phyloP scores from a whole-genome alignment of 2,797 vertebrate genomes.

The Galago senegalensis region DNA sequence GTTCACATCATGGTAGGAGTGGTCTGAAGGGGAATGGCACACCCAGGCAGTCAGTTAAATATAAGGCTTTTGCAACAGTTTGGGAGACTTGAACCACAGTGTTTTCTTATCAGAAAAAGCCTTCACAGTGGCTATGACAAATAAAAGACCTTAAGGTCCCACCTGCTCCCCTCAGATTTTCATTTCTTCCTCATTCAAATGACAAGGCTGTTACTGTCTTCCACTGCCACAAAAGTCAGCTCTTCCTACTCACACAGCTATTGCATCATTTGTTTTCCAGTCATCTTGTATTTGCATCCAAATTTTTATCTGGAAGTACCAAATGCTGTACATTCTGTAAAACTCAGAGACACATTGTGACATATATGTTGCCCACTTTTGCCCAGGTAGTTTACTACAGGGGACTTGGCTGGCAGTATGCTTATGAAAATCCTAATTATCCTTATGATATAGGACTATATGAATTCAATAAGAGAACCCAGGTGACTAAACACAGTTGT shows the following conservation, averaged over 20 bases:
- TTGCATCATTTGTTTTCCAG: neutral
- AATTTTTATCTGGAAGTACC: neutral
- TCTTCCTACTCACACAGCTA: neutral
- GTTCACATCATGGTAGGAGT: neutral
- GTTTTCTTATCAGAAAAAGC: neutral
- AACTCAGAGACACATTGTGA: neutral
- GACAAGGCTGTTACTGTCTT: neutral
- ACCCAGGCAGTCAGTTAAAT: neutral
- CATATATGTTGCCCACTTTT: neutral
- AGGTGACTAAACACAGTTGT: neutral
- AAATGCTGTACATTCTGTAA: neutral
- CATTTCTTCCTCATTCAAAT: neutral
- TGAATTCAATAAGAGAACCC: neutral
- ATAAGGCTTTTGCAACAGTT: neutral
- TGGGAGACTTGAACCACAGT: neutral
- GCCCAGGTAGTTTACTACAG: neutral
- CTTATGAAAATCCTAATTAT: neutral
- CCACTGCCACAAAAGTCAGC: neutral
- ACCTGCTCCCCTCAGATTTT: neutral
- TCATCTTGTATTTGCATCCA: neutral
- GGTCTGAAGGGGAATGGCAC: neutral
- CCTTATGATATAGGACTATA: neutral
- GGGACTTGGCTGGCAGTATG: neutral
- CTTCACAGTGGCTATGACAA: neutral
- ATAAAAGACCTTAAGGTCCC: neutral